Evolutionary conservation across 2,888 invertebrate genomes (phyloP).

Genomic region (Timema cristinae): DNA sequence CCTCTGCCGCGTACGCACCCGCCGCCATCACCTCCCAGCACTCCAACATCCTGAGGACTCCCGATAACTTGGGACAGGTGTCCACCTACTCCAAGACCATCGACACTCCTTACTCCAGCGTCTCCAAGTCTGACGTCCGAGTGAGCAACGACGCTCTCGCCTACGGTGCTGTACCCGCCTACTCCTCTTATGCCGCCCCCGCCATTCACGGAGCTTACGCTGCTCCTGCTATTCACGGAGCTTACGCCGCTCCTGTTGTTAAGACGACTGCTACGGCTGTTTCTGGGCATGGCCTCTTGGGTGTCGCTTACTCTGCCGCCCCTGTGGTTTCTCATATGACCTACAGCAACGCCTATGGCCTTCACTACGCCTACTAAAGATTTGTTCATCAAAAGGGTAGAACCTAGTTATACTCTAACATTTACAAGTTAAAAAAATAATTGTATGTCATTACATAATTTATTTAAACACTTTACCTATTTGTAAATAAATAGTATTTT

Average conservation of each 20-base stretch:
- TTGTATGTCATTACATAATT: too few relatives aligned
- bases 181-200: too few relatives aligned
- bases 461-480: too few relatives aligned
- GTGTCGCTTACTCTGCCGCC: conserved; percentile 59
- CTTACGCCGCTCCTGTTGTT: conserved; percentile 32
- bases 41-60: conserved; percentile 48
- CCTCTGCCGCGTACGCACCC: conserved; percentile 30
- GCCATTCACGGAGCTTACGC: conserved; percentile 24
- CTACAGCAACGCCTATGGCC: conserved; percentile 54
- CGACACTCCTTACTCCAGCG: conserved; percentile 68
- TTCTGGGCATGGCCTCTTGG: conserved; percentile 44
- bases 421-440: too few relatives aligned
- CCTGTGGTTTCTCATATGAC: conserved; percentile 60
- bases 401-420: too few relatives aligned
- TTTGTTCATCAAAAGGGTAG: too few relatives aligned
- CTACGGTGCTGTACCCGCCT: conserved; percentile 23
- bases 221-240: conserved; percentile 18
- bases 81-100: conserved; percentile 66
- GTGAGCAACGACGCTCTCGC: conserved; percentile 42
- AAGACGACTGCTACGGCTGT: conserved; percentile 28
- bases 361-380: conserved; percentile 53
- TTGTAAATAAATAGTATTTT: too few relatives aligned
- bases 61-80: conserved; percentile 61
- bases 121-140: conserved; percentile 64
- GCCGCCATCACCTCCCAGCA: conserved; percentile 32